A percentile compares a stretch with the other conserved stretches of the same genome.
phyloP scores from a whole-genome alignment of 1,140 invertebrate genomes.

The Drosophila sturtevanti region DNA sequence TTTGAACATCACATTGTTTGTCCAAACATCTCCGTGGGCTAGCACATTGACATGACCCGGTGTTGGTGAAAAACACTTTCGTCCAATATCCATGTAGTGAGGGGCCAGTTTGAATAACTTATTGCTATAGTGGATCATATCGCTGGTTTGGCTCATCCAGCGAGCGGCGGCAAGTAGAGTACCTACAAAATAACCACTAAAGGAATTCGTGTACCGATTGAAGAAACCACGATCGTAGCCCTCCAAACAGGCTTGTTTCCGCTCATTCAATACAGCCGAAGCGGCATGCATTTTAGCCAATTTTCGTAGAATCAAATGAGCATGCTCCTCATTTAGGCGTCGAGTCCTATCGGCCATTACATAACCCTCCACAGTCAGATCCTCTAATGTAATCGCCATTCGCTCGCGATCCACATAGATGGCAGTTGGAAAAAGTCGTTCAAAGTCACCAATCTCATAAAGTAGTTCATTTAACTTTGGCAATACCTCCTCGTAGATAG shows the following conservation, averaged over 20 bases:
- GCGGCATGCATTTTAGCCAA: constrained; percentile 85
- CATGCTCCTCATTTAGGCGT: constrained; percentile 85
- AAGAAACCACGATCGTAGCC: no score
- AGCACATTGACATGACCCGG: constrained; percentile 85
- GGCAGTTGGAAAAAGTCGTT: constrained; percentile 62
- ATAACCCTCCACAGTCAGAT: constrained; percentile 56
- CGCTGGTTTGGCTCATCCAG: constrained; percentile 57
- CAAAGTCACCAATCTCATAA: constrained; percentile 53
- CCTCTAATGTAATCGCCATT: constrained; percentile 74
- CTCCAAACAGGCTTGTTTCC: no score
- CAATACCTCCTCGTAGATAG: no score
- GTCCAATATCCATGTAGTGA: no score
- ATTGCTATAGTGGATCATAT: constrained; percentile 45
- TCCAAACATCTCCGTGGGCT: constrained; percentile 87
- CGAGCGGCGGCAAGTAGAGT: constrained; percentile 55
- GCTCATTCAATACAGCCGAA: no score
- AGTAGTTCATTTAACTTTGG: constrained; percentile 61
- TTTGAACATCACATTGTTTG: constrained; percentile 87
- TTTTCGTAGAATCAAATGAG: constrained; percentile 83
- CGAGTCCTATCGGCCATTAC: constrained; percentile 84
- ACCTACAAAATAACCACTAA: constrained; percentile 71
- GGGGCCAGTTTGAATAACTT: constrained; percentile 65
- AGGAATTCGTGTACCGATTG: constrained; percentile 68
- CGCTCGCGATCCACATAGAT: constrained; percentile 67
- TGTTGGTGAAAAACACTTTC: constrained; percentile 65